Evolutionary conservation across 2,113 vertebrate species (phyloP).

Genomic region (Zosterops pallidus): DNA sequence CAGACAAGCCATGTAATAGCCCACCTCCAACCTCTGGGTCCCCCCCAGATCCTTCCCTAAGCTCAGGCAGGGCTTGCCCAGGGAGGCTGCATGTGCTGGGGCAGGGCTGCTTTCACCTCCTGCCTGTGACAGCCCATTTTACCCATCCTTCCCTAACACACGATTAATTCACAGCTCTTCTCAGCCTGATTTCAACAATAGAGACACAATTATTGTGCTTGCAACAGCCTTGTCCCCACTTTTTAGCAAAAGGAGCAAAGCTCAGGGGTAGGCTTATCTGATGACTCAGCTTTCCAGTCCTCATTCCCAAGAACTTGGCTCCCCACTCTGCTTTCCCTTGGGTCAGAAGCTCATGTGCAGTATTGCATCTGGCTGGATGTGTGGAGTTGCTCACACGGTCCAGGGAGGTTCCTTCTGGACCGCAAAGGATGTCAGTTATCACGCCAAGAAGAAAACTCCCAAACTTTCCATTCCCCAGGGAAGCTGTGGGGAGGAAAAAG

Average conservation of each 20-base stretch:
- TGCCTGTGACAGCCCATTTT: neutral
- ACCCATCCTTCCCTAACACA: neutral
- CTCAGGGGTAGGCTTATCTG: neutral
- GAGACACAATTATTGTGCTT: neutral
- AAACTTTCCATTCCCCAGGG: neutral
- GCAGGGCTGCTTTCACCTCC: neutral
- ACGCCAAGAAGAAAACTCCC: neutral
- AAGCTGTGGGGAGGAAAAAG: neutral
- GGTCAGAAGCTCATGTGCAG: neutral
- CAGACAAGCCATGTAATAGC: neutral
- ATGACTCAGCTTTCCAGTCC: neutral
- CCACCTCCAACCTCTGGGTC: neutral
- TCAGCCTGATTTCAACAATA: neutral
- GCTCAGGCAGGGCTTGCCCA: neutral
- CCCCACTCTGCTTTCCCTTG: neutral
- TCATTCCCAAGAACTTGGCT: neutral
- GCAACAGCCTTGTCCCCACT: neutral
- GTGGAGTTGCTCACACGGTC: neutral
- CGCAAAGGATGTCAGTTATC: neutral
- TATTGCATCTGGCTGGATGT: neutral
- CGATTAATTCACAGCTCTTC: neutral
- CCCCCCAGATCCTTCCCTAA: rapidly evolving
- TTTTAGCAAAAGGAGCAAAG: neutral
- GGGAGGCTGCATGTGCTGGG: neutral
- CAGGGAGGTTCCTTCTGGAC: conserved; percentile 3